Evolutionary conservation across 2,113 vertebrate genomes (phyloP).

Genomic region (Microtus oregoni): DNA sequence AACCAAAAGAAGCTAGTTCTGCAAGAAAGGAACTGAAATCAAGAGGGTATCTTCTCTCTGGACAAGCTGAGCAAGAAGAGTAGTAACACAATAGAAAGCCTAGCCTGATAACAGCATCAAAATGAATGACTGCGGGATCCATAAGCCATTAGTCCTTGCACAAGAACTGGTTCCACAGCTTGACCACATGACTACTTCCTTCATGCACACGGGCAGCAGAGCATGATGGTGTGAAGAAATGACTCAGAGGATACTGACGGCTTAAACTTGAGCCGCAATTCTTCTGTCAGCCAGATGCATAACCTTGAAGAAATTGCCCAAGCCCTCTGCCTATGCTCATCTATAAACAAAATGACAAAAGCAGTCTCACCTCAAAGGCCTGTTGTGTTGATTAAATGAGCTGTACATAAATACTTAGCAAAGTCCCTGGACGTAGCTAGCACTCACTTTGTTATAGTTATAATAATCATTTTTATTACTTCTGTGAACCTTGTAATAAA

Average conservation of each 20-base stretch:
- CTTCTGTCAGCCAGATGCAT: background rate
- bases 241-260: background rate
- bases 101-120: background rate
- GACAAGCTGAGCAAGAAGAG: conserved; percentile 42
- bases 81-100: rapidly evolving
- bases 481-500: conserved; percentile 37
- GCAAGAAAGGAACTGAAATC: background rate
- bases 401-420: background rate
- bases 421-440: background rate
- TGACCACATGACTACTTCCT: background rate
- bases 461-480: conserved; percentile 43
- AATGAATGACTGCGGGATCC: background rate
- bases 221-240: background rate
- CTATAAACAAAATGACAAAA: background rate
- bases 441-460: background rate
- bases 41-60: conserved; percentile 5
- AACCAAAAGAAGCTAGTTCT: conserved; percentile 36
- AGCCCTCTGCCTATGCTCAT: background rate
- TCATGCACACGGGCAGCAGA: background rate
- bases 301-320: background rate
- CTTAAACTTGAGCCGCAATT: background rate
- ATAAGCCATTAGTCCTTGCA: conserved; percentile 16
- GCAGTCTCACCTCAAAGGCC: background rate
- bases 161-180: background rate
- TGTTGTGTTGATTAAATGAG: background rate